These are phyloP conservation scores for Dryobates pubescens DNA, from an alignment of 2,797 vertebrate species.

Conservation along the genomic window DNA sequence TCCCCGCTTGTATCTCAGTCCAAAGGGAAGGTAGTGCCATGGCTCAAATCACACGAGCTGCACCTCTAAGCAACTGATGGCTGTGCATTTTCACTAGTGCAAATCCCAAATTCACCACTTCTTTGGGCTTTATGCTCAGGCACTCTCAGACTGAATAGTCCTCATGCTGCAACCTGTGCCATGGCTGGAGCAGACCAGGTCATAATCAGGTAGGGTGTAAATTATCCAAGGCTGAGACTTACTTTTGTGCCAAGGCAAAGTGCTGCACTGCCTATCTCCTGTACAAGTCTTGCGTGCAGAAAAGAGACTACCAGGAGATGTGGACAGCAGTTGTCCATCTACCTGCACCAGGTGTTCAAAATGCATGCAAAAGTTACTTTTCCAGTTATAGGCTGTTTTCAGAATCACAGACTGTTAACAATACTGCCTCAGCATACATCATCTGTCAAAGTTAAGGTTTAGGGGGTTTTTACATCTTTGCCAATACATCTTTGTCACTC, in stretches of 20 bases:
- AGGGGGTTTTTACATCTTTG: background rate
- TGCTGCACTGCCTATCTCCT: background rate
- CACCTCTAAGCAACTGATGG: background rate
- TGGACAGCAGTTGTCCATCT: background rate
- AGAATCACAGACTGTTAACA: background rate
- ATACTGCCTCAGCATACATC: background rate
- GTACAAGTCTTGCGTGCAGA: background rate
- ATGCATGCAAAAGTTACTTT: background rate
- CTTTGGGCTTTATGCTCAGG: background rate
- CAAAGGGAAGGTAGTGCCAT: background rate
- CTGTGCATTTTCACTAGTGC: background rate
- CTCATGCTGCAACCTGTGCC: rapidly evolving
- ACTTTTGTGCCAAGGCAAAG: background rate
- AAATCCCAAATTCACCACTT: background rate
- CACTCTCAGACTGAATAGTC: background rate
- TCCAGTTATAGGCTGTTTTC: background rate
- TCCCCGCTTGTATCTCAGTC: background rate
- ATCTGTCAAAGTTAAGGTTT: background rate
- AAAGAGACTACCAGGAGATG: background rate
- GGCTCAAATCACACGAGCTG: background rate
- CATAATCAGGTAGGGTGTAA: background rate
- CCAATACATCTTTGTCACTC: background rate
- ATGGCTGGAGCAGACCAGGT: background rate
- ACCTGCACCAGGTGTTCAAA: background rate
- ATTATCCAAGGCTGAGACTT: background rate